These are phyloP conservation scores for Brachirus orientalis DNA, from an alignment of 2,113 vertebrate genomes.

Conservation along the genomic window DNA sequence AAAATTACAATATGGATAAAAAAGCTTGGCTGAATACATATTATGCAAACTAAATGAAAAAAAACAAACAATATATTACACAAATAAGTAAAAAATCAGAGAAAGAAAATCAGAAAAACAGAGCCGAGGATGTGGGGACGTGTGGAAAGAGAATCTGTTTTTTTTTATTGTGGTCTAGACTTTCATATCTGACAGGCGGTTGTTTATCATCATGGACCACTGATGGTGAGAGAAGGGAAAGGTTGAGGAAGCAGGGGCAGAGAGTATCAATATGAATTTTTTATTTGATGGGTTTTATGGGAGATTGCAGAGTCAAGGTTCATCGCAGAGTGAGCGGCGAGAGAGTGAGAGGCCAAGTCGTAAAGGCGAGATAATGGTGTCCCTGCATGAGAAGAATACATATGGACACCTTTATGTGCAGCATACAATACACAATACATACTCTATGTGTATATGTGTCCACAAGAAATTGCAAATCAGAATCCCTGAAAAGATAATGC, in stretches of 20 bases:
- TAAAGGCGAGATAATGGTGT: conserved; percentile 48
- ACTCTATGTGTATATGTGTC: not conserved
- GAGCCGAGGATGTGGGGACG: conserved; percentile 16
- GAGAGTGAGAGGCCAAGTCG: conserved; percentile 35
- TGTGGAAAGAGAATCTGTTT: conserved; percentile 42
- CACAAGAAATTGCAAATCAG: not conserved
- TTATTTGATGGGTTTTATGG: conserved; percentile 78
- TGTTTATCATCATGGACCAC: conserved; percentile 71
- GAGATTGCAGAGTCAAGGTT: conserved; percentile 73
- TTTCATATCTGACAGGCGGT: conserved; percentile 75
- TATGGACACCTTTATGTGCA: conserved; percentile 3
- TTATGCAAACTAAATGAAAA: not conserved
- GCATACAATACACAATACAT: not conserved
- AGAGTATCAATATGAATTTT: conserved; percentile 79
- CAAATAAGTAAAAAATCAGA: conserved; percentile 12
- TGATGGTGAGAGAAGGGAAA: conserved; percentile 62
- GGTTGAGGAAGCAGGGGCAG: conserved; percentile 54
- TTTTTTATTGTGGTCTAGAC: conserved; percentile 73
- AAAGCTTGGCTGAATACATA: not conserved
- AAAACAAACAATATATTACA: not conserved
- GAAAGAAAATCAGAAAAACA: conserved; percentile 2
- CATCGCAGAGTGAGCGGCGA: conserved; percentile 40
- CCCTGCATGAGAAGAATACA: conserved; percentile 35
- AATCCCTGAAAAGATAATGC: not conserved
- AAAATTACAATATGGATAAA: not conserved